These are phyloP conservation scores for Cygnus atratus DNA, from an alignment of 2,113 vertebrate species.

Conservation along the genomic window DNA sequence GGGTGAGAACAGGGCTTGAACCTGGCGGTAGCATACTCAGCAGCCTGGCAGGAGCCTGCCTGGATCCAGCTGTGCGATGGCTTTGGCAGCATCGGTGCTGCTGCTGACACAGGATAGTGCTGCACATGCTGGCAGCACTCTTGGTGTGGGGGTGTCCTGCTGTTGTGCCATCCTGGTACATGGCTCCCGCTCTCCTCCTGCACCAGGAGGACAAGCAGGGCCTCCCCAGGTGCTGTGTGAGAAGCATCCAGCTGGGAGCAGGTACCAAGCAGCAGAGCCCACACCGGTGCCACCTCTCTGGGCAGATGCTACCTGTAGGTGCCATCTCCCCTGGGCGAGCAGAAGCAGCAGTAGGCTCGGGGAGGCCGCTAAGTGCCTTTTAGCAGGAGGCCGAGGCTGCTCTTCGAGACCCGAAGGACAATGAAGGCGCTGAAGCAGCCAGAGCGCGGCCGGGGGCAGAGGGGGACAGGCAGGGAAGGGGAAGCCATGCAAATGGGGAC, in stretches of 20 bases:
- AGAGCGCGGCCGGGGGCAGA: slow-evolving; percentile 49
- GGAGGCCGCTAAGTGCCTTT: neutral
- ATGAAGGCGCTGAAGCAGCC: slow-evolving; percentile 59
- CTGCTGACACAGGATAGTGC: neutral
- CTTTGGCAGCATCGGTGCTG: neutral
- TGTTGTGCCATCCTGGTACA: neutral
- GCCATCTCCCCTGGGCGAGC: neutral
- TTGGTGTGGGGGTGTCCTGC: neutral
- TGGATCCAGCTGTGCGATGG: neutral
- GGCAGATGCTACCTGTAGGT: too few relatives aligned
- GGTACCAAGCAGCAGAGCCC: neutral
- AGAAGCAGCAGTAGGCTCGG: neutral
- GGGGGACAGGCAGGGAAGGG: slow-evolving; percentile 53
- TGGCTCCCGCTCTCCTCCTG: neutral
- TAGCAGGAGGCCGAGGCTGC: slow-evolving; percentile 17
- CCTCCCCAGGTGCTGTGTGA: neutral
- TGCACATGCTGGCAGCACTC: neutral
- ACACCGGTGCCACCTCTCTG: neutral
- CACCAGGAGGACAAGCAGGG: neutral
- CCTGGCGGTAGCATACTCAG: neutral
- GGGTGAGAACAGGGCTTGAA: neutral
- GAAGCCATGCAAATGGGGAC: slow-evolving; percentile 63
- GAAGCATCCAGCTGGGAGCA: neutral
- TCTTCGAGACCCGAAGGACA: slow-evolving; percentile 16
- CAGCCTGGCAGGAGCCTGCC: neutral